Conservation (phyloP, 2,113 vertebrate genomes). For the Motacilla alba region DNA sequence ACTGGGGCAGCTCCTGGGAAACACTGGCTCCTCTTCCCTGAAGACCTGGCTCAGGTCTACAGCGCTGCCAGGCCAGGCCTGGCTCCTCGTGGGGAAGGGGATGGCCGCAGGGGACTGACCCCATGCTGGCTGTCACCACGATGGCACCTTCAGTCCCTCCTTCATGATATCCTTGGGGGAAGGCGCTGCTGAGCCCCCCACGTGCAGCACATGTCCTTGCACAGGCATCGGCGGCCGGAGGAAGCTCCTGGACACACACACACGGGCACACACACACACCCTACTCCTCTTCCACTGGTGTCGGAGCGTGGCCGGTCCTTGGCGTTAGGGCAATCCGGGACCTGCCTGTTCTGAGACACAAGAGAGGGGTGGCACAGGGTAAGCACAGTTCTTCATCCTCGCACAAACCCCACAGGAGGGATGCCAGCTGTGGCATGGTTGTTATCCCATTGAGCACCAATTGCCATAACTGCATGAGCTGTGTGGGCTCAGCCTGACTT, state of each 20-base stretch:
- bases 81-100: neutral
- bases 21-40: neutral
- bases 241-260: constrained; percentile 37
- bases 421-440: neutral
- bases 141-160: neutral
- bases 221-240: neutral
- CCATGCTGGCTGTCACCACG: neutral
- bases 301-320: neutral
- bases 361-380: neutral
- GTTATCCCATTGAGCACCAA: rapidly evolving
- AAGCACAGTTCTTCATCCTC: neutral
- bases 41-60: neutral
- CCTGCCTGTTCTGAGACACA: constrained; percentile 65
- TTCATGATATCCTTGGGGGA: neutral
- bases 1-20: neutral
- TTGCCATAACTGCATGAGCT: rapidly evolving
- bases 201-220: neutral
- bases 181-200: neutral
- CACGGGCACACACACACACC: constrained; percentile 30
- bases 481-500: neutral
- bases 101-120: neutral
- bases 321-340: constrained; percentile 26
- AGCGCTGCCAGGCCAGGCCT: neutral
- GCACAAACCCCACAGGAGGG: rapidly evolving
- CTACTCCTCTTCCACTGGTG: neutral